Conservation (phyloP, 2,888 invertebrate species). For the Phania funesta region DNA sequence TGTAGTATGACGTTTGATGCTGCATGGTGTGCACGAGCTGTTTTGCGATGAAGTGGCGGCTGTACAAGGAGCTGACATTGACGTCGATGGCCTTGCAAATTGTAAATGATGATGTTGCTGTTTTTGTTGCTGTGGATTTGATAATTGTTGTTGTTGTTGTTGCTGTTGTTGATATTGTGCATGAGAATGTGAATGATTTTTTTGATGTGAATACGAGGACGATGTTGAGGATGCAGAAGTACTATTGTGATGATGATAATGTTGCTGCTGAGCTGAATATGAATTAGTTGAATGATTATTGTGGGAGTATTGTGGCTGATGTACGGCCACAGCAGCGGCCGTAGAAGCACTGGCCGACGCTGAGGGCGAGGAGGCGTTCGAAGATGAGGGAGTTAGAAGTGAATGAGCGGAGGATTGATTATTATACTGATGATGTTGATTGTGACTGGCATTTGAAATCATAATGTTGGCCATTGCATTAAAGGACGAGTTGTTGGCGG, state of each 20-base stretch:
- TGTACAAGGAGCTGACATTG: slow-evolving; percentile 66
- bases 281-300: slow-evolving; percentile 52
- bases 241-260: slow-evolving; percentile 54
- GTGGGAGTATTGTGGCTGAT: slow-evolving; percentile 65
- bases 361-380: slow-evolving; percentile 69
- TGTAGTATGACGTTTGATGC: slow-evolving; percentile 70
- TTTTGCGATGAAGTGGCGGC: slow-evolving; percentile 59
- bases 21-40: slow-evolving; percentile 71
- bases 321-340: slow-evolving; percentile 69
- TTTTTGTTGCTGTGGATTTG: slow-evolving; percentile 47
- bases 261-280: slow-evolving; percentile 63
- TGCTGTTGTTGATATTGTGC: slow-evolving; percentile 64
- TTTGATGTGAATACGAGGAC: slow-evolving; percentile 44
- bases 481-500: slow-evolving; percentile 48
- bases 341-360: slow-evolving; percentile 69
- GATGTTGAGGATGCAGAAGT: slow-evolving; percentile 39
- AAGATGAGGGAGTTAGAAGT: slow-evolving; percentile 67
- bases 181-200: slow-evolving; percentile 59
- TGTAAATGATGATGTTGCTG: slow-evolving; percentile 60
- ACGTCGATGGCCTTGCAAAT: slow-evolving; percentile 68
- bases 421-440: slow-evolving; percentile 54
- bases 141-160: slow-evolving; percentile 57
- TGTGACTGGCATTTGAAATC: slow-evolving; percentile 57
- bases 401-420: slow-evolving; percentile 67
- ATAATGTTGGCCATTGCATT: slow-evolving; percentile 56